These are phyloP conservation scores for Eospalax fontanierii DNA, from an alignment of 2,797 vertebrate species.

Conservation along the genomic window DNA sequence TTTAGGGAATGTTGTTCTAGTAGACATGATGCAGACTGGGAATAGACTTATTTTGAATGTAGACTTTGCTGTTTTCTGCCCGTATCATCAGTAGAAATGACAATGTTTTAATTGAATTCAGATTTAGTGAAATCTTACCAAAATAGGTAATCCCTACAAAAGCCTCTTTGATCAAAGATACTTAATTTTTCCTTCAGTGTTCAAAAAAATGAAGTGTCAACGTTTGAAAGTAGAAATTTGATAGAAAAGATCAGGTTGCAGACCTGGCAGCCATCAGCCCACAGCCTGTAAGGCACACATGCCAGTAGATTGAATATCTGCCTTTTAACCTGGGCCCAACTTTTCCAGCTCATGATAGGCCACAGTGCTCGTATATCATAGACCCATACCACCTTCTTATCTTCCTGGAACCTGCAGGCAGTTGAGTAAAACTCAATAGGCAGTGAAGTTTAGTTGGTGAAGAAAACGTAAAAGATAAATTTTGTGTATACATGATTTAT, in stretches of 20 bases:
- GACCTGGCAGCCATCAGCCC: background rate
- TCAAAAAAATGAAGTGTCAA: constrained; percentile 50
- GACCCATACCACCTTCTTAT: no score
- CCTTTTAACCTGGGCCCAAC: background rate
- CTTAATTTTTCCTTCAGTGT: background rate
- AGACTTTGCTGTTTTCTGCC: background rate
- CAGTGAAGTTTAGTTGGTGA: background rate
- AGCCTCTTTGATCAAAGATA: constrained; percentile 18
- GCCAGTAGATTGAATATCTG: background rate
- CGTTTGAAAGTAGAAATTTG: constrained; percentile 57
- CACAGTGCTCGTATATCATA: rapidly evolving
- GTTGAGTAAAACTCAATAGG: background rate
- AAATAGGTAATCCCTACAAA: constrained; percentile 5
- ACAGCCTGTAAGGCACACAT: background rate
- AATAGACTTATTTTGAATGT: background rate
- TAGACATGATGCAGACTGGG: background rate
- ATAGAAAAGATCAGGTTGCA: background rate
- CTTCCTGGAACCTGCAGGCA: background rate
- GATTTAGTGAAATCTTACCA: constrained; percentile 10
- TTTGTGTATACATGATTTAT: background rate
- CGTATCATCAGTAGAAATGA: background rate
- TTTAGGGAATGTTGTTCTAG: background rate
- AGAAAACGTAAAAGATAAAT: background rate
- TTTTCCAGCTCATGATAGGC: background rate
- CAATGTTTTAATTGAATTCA: constrained; percentile 49